phyloP scores from a whole-genome alignment of 2,888 invertebrate genomes.

The Lottia gigantea region DNA sequence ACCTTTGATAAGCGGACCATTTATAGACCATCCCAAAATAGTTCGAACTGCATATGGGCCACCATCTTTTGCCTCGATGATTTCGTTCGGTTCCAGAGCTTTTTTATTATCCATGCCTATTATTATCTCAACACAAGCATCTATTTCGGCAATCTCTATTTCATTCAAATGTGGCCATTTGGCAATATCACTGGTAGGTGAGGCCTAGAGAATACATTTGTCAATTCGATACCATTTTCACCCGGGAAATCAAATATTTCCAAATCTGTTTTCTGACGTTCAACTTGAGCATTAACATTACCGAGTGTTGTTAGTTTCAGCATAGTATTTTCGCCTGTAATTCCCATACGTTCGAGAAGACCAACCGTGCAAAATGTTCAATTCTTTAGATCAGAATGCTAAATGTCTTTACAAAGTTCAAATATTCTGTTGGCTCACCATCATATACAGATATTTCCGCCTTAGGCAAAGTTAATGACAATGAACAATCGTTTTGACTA shows the following conservation, averaged over 20 bases:
- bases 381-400: not conserved
- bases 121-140: not conserved
- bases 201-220: not conserved
- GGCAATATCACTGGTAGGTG: not conserved
- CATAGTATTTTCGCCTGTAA: not conserved
- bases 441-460: not conserved
- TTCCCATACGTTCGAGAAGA: not conserved
- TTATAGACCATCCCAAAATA: not conserved
- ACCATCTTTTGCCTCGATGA: slow-evolving; percentile 3
- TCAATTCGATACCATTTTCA: not conserved
- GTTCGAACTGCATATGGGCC: not conserved
- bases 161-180: not conserved
- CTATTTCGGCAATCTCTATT: not conserved
- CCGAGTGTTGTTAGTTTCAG: no score
- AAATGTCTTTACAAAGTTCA: not conserved
- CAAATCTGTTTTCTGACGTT: not conserved
- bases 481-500: not conserved
- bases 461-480: not conserved
- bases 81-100: not conserved
- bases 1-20: not conserved
- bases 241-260: not conserved
- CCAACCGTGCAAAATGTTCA: not conserved
- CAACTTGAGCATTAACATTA: not conserved
- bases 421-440: not conserved
- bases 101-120: not conserved